Percentiles rank a stretch among this genome's conserved stretches.
These are phyloP conservation scores for Kryptolebias marmoratus DNA, from an alignment of 2,113 vertebrate species.

Conservation along the genomic window DNA sequence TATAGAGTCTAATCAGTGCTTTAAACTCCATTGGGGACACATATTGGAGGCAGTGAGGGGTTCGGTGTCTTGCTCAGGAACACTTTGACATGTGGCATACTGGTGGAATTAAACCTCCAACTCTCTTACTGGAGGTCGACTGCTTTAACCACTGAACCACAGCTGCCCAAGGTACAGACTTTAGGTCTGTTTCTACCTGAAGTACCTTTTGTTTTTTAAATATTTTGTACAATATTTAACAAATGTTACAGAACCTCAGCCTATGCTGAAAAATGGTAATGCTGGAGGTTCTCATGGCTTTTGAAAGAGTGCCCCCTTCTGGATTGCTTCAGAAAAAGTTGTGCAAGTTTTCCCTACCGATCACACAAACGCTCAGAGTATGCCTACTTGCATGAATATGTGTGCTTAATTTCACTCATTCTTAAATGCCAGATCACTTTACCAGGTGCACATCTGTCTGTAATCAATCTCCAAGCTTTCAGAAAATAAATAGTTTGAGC, in stretches of 20 bases:
- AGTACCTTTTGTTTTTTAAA: too few species aligned
- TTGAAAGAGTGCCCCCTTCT: conserved; percentile 70
- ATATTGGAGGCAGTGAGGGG: too few species aligned
- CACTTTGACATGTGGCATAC: too few species aligned
- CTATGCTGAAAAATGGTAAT: not conserved
- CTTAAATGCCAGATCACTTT: not conserved
- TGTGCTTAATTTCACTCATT: not conserved
- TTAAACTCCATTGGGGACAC: too few species aligned
- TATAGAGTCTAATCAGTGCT: too few species aligned
- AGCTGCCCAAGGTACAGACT: too few species aligned
- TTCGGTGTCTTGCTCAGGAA: too few species aligned
- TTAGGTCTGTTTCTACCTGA: too few species aligned
- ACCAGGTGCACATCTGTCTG: conserved; percentile 44
- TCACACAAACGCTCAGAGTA: not conserved
- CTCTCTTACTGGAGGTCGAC: too few species aligned
- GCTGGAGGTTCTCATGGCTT: conserved; percentile 20
- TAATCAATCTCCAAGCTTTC: conserved; percentile 19
- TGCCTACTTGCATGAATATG: not conserved
- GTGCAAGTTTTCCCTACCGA: not conserved
- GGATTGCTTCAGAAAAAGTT: conserved; percentile 40
- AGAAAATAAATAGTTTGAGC: conserved; percentile 18
- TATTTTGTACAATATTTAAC: not conserved
- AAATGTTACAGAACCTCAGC: not conserved
- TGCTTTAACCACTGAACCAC: too few species aligned
- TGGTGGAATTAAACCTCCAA: too few species aligned